A percentile compares a stretch with the other conserved stretches of the same genome.
phyloP scores from a whole-genome alignment of 2,888 invertebrate species.

The Pseudanteris insignis region DNA sequence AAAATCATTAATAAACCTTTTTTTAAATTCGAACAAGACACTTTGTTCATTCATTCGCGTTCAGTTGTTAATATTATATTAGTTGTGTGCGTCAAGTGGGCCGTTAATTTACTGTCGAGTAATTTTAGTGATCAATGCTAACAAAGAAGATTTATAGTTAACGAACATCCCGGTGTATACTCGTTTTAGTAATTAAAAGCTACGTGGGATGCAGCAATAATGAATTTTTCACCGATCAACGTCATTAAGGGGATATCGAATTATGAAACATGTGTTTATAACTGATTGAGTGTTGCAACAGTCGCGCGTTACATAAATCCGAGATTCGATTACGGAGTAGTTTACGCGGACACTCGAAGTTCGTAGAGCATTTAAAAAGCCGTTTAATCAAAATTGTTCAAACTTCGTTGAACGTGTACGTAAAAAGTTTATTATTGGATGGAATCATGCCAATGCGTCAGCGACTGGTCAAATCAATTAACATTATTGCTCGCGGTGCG shows the following conservation, averaged over 20 bases:
- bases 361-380: conserved; percentile 10
- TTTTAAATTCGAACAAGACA: no score
- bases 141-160: no score
- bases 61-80: no score
- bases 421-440: conserved; percentile 19
- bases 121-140: no score
- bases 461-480: conserved; percentile 37
- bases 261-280: conserved; percentile 4
- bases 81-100: no score
- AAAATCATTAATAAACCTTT: no score
- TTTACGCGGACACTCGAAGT: conserved; percentile 3
- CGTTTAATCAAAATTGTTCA: conserved; percentile 31
- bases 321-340: conserved; percentile 15
- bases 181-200: background rate
- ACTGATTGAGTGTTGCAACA: conserved; percentile 8
- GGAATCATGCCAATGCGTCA: conserved; percentile 30
- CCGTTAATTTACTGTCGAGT: no score
- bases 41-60: no score
- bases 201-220: conserved; percentile 7
- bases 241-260: conserved; percentile 1
- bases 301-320: conserved; percentile 12
- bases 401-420: conserved; percentile 16
- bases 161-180: no score
- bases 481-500: conserved; percentile 24
- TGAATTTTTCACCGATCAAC: conserved; percentile 4